Conservation (phyloP, 1,140 invertebrate genomes). For the Whitmania pigra region DNA sequence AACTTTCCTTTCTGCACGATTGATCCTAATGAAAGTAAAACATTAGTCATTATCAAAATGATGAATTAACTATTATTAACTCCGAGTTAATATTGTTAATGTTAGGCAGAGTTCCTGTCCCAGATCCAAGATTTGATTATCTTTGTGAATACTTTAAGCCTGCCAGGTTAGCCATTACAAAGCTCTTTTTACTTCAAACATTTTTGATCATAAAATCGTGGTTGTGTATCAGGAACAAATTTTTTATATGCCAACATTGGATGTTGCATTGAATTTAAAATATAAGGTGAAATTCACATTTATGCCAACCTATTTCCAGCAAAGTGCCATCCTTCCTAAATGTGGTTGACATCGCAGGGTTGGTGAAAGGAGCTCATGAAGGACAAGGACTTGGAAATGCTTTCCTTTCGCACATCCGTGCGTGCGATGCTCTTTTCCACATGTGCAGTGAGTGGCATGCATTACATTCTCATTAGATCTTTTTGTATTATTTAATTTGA, state of each 20-base stretch:
- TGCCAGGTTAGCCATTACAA: slow-evolving; percentile 56
- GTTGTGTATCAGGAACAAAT: neutral
- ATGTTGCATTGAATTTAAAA: neutral
- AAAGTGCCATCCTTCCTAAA: slow-evolving; percentile 89
- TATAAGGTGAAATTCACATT: neutral
- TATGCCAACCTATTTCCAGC: slow-evolving; percentile 47
- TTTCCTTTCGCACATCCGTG: slow-evolving; percentile 93
- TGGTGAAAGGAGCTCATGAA: slow-evolving; percentile 93
- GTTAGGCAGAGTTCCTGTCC: slow-evolving; percentile 89
- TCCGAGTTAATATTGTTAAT: slow-evolving; percentile 4
- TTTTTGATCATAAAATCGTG: too few species aligned
- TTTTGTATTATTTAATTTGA: neutral
- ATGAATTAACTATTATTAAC: neutral
- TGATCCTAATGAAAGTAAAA: slow-evolving; percentile 99
- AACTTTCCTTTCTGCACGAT: slow-evolving; percentile 99
- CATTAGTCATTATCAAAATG: neutral
- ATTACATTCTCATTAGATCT: neutral
- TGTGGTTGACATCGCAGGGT: slow-evolving; percentile 92
- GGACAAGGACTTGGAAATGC: slow-evolving; percentile 96
- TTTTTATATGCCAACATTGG: neutral
- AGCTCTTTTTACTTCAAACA: too few species aligned
- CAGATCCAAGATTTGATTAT: slow-evolving; percentile 83
- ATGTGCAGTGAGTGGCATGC: slow-evolving; percentile 68
- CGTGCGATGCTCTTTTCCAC: slow-evolving; percentile 98
- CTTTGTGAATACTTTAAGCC: slow-evolving; percentile 89